These are phyloP conservation scores for Limnodromus scolopaceus DNA, from an alignment of 2,797 vertebrate species.

Conservation along the genomic window DNA sequence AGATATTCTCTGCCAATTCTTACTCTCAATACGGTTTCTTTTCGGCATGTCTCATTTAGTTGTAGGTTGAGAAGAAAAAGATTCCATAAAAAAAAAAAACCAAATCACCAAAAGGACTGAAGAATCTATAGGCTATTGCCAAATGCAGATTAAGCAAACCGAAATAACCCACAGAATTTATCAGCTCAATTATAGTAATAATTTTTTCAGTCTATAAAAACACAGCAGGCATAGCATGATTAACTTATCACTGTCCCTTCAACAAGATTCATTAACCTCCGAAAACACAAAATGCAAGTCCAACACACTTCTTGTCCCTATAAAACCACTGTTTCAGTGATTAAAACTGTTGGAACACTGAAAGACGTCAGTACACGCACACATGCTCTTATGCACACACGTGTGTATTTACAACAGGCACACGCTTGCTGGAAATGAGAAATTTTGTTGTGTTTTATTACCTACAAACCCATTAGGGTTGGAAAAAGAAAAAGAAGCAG, in stretches of 20 bases:
- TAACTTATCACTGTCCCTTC: slow-evolving; percentile 52
- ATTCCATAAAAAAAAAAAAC: not conserved
- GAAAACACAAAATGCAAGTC: not conserved
- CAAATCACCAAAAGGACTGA: not conserved
- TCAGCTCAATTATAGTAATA: slow-evolving; percentile 16
- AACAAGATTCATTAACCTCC: slow-evolving; percentile 18
- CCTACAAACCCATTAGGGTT: not conserved
- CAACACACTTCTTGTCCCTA: not conserved
- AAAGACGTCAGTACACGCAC: not conserved
- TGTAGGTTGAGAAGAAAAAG: not conserved
- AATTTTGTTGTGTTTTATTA: not conserved
- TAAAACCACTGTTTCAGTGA: not conserved
- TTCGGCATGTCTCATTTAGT: not conserved
- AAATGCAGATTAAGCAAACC: not conserved
- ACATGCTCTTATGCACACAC: not conserved
- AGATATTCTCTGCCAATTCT: not conserved
- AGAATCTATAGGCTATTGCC: not conserved
- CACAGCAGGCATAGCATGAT: slow-evolving; percentile 3
- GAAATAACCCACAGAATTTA: slow-evolving; percentile 8
- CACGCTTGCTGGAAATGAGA: not conserved
- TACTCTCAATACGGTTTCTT: not conserved
- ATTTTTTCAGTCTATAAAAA: not conserved
- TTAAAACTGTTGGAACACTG: not conserved
- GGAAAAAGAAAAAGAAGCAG: not conserved
- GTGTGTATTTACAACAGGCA: not conserved